Conservation (phyloP, 2,113 vertebrate species). For the Phylloscopus whistleri region DNA sequence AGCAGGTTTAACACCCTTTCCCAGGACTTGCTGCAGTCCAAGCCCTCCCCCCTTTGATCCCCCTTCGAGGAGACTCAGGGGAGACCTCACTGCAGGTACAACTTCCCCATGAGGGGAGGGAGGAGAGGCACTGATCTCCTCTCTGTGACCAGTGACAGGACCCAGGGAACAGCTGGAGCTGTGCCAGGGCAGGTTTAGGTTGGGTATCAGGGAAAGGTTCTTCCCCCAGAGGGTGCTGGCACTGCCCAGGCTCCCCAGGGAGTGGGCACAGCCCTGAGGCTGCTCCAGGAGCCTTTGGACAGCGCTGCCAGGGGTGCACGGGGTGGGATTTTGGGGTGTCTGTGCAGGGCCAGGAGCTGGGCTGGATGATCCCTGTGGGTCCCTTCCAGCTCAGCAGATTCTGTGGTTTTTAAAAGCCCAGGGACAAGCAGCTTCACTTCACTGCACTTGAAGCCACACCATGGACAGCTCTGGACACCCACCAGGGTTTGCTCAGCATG, state of each 20-base stretch:
- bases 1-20: background rate
- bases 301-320: accelerated
- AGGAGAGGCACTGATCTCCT: background rate
- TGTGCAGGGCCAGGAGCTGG: background rate
- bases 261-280: accelerated
- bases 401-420: background rate
- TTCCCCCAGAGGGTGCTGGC: too few species aligned
- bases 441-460: background rate
- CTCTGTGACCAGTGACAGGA: background rate
- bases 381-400: background rate
- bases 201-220: too few species aligned
- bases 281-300: background rate
- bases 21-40: background rate
- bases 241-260: too few species aligned
- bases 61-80: background rate
- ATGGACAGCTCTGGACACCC: background rate
- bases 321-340: background rate
- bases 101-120: background rate
- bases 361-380: background rate
- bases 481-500: background rate
- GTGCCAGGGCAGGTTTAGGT: accelerated
- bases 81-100: background rate
- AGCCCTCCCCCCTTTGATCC: background rate
- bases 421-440: background rate
- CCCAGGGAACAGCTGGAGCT: accelerated